A percentile compares a stretch with the other conserved stretches of the same genome.
These are phyloP conservation scores for Slavum lentiscoides DNA, from an alignment of 2,888 invertebrate species.

Conservation along the genomic window DNA sequence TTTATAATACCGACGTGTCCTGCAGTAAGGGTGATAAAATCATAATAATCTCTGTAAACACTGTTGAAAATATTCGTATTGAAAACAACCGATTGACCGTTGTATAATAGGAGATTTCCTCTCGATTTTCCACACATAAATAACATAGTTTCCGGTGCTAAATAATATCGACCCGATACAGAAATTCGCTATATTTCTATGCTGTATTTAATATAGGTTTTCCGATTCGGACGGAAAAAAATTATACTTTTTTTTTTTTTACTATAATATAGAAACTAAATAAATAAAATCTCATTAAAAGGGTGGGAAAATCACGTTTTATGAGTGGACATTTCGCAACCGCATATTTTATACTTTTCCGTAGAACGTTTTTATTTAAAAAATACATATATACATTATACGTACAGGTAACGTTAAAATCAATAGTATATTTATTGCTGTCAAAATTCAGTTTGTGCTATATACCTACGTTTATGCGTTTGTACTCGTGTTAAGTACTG, in stretches of 20 bases:
- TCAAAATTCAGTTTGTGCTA: constrained; percentile 7
- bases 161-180: background rate
- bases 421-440: constrained; percentile 5
- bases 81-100: background rate
- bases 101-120: constrained; percentile 16
- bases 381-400: too few relatives aligned
- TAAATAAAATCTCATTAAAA: too few relatives aligned
- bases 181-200: too few relatives aligned
- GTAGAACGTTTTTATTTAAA: too few relatives aligned
- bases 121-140: background rate
- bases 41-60: background rate
- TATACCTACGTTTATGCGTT: background rate
- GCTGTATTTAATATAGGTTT: too few relatives aligned
- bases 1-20: background rate
- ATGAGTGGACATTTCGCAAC: too few relatives aligned
- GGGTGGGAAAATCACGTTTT: too few relatives aligned
- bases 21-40: background rate
- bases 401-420: constrained; percentile 10
- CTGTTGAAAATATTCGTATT: background rate
- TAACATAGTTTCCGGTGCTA: background rate
- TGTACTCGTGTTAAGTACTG: constrained; percentile 1
- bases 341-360: too few relatives aligned
- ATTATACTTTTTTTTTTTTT: too few relatives aligned
- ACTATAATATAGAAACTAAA: too few relatives aligned
- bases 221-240: too few relatives aligned